These are phyloP conservation scores for Drosophila hawaiiensis DNA, from an alignment of 2,888 invertebrate species.

Conservation along the genomic window DNA sequence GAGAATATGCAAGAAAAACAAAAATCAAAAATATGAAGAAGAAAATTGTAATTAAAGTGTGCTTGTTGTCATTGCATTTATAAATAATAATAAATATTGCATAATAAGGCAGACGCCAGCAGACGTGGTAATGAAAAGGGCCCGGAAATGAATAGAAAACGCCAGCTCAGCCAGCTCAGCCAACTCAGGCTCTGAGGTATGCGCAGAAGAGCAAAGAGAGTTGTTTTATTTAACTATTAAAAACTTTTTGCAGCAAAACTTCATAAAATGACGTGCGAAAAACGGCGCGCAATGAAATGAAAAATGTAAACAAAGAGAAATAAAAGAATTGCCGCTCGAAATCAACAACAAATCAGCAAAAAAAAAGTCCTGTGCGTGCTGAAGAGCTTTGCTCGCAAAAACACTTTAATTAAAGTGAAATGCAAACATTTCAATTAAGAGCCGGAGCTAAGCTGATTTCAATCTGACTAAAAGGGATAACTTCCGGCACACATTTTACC, in stretches of 20 bases:
- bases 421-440: constrained; percentile 80
- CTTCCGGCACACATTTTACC: constrained; percentile 70
- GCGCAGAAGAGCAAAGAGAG: constrained; percentile 28
- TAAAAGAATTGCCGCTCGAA: constrained; percentile 42
- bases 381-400: constrained; percentile 46
- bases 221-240: constrained; percentile 69
- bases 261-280: constrained; percentile 73
- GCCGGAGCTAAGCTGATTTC: constrained; percentile 72
- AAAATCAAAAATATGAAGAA: neutral
- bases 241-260: constrained; percentile 64
- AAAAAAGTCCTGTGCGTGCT: constrained; percentile 26
- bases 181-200: neutral
- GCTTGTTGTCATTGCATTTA: constrained; percentile 79
- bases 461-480: constrained; percentile 79
- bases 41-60: constrained; percentile 79
- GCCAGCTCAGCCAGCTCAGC: constrained; percentile 4
- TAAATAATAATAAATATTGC: constrained; percentile 71
- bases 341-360: constrained; percentile 15
- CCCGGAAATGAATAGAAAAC: constrained; percentile 68
- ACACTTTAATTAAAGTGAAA: constrained; percentile 77
- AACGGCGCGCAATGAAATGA: constrained; percentile 49
- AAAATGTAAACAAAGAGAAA: constrained; percentile 28
- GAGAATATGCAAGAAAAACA: constrained; percentile 16
- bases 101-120: constrained; percentile 54
- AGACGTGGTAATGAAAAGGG: constrained; percentile 22